These are phyloP conservation scores for Cotesia typhae DNA, from an alignment of 1,140 invertebrate genomes.

Conservation along the genomic window DNA sequence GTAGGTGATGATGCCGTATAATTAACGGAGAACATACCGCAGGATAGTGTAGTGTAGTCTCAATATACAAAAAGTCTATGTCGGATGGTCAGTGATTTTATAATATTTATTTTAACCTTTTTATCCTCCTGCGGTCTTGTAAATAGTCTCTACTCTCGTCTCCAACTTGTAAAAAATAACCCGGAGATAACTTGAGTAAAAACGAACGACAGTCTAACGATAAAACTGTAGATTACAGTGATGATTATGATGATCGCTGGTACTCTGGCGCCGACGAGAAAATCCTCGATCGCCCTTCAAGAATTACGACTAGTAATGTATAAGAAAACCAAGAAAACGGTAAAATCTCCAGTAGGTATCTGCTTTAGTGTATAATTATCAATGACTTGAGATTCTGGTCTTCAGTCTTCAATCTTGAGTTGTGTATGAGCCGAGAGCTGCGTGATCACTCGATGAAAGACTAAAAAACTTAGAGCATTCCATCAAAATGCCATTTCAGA, in stretches of 20 bases:
- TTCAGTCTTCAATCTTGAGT: too few relatives aligned
- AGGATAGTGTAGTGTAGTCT: background rate
- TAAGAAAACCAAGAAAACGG: constrained; percentile 15
- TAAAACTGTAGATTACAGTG: too few relatives aligned
- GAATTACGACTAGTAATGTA: constrained; percentile 5
- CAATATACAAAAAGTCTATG: too few relatives aligned
- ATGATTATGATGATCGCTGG: too few relatives aligned
- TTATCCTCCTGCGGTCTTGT: background rate
- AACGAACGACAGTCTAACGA: constrained; percentile 3
- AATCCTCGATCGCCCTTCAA: constrained; percentile 21
- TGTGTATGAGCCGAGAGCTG: too few relatives aligned
- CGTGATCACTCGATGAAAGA: background rate
- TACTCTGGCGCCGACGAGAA: constrained; percentile 22
- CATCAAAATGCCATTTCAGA: constrained; percentile 8
- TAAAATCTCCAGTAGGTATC: background rate
- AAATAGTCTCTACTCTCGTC: background rate
- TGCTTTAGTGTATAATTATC: constrained; percentile 18
- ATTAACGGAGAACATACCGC: constrained; percentile 10
- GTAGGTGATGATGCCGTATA: constrained; percentile 1
- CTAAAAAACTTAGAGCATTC: background rate
- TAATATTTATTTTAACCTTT: constrained; percentile 3
- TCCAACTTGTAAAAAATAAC: constrained; percentile 1
- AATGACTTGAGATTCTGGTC: background rate
- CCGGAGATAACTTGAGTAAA: background rate
- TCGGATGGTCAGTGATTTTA: too few relatives aligned